Base-by-base conservation (phyloP, 64 coral and sea anemone genomes). In the Orbicella faveolata region DNA sequence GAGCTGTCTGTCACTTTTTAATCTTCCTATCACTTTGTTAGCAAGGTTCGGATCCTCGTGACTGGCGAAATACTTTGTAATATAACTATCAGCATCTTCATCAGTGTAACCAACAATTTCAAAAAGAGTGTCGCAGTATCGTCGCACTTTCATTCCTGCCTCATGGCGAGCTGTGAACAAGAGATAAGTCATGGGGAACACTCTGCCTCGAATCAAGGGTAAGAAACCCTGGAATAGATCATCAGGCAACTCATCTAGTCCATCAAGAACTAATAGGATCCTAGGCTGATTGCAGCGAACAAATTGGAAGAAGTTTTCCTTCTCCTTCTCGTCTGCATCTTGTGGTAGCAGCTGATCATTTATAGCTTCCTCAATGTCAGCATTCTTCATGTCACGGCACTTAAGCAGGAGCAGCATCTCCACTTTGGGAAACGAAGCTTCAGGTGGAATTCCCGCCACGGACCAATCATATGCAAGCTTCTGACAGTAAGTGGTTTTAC, bases 381-480 rank as follows among this genome's bases (percentile, higher is more conserved):
- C 89, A 77, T 6, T 52, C 44, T 77, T 77, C 75, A 90, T 90
- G 35, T 90, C 89, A 41, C 79, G 61, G 23, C 89, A 90, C 67
- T 83, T 90, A 33, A 90, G 18, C 30, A 90, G 36, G 17, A 90
- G 11, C 33, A 90, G 61, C 87, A 89, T 26, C 9, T 89, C 51
- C 26, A 89, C 75, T 79, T 89, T 18, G 34, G 87, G 87, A 89
- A 90, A 90, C 9, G 20, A 77, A 17, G 34, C 75, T 18, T 63
- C 61, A 41, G 41, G 25, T 81, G 55, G 30, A n/a, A n/a, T n/a
- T n/a, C n/a, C n/a, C n/a, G n/a, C n/a, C n/a, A n/a, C n/a, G n/a
- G n/a, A n/a, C n/a, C n/a, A n/a, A n/a, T n/a, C n/a, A n/a, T n/a
- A n/a, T n/a, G n/a, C n/a, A n/a, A n/a, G n/a, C n/a, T n/a, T n/a